Conservation (phyloP, 2,888 invertebrate genomes). For the Nomada ruficornis region DNA sequence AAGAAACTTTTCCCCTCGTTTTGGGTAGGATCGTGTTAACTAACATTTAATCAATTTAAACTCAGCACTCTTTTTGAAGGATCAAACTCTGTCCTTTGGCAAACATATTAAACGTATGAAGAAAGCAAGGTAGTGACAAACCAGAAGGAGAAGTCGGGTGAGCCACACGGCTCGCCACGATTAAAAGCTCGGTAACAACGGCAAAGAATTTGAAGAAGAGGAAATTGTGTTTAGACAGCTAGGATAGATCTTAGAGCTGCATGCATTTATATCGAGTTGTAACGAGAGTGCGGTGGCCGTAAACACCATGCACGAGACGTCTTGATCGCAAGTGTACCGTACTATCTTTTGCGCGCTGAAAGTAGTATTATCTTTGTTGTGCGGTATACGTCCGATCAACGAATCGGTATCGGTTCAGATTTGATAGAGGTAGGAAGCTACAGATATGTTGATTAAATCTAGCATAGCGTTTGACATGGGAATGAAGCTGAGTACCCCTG, state of each 20-base stretch:
- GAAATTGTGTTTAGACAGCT: conserved; percentile 69
- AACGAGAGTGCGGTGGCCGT: conserved; percentile 53
- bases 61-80: conserved; percentile 53
- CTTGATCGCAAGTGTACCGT: conserved; percentile 61
- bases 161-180: conserved; percentile 4
- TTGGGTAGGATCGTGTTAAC: conserved; percentile 33
- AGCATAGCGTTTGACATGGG: conserved; percentile 70
- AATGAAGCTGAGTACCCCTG: conserved; percentile 64
- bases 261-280: conserved; percentile 77
- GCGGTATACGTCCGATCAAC: conserved; percentile 59
- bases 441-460: conserved; percentile 67
- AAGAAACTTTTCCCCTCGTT: conserved; percentile 28
- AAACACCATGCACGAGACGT: conserved; percentile 51
- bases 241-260: conserved; percentile 77
- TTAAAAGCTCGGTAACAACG: conserved; percentile 32
- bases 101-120: conserved; percentile 34
- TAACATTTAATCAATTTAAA: conserved; percentile 35
- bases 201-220: conserved; percentile 39
- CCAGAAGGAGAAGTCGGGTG: conserved; percentile 5
- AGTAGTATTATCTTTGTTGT: conserved; percentile 65
- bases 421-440: conserved; percentile 65
- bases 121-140: conserved; percentile 12
- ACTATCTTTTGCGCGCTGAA: conserved; percentile 60
- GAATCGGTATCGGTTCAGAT: conserved; percentile 59
- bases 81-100: conserved; percentile 38